These are phyloP conservation scores for Paedocypris sp. DNA, from an alignment of 2,113 vertebrate genomes.

Conservation along the genomic window DNA sequence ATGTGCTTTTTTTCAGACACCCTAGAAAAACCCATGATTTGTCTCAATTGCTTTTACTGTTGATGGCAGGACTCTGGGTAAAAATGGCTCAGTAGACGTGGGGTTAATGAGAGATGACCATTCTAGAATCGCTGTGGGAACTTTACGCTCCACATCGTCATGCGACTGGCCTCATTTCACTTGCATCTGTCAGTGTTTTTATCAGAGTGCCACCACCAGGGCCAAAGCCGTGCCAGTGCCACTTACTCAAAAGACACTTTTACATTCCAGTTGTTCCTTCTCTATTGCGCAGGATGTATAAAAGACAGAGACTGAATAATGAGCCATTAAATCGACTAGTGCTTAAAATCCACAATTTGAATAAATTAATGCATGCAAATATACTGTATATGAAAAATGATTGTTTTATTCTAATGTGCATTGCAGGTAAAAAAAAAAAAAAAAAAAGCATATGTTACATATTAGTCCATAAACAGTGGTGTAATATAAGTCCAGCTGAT, in stretches of 20 bases:
- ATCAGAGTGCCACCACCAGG: neutral
- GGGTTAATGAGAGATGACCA: conserved; percentile 36
- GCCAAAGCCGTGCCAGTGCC: neutral
- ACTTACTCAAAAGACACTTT: neutral
- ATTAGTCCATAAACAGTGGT: no score
- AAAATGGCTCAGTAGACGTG: conserved; percentile 15
- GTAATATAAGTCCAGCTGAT: no score
- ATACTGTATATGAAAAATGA: no score
- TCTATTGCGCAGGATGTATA: neutral
- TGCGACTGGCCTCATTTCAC: conserved; percentile 36
- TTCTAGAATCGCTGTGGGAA: conserved; percentile 18
- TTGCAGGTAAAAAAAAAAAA: no score
- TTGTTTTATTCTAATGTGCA: no score
- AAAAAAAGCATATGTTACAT: no score
- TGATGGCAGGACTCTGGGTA: neutral
- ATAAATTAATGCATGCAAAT: no score
- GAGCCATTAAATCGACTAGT: no score
- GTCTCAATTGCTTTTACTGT: conserved; percentile 3
- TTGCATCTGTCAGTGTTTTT: conserved; percentile 33
- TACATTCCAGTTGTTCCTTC: neutral
- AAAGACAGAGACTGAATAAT: no score
- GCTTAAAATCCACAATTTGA: no score
- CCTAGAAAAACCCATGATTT: no score
- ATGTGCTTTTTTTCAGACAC: no score
- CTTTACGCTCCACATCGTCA: conserved; percentile 17